Conservation (phyloP, 2,113 vertebrate species). For the Nothoprocta perdicaria region DNA sequence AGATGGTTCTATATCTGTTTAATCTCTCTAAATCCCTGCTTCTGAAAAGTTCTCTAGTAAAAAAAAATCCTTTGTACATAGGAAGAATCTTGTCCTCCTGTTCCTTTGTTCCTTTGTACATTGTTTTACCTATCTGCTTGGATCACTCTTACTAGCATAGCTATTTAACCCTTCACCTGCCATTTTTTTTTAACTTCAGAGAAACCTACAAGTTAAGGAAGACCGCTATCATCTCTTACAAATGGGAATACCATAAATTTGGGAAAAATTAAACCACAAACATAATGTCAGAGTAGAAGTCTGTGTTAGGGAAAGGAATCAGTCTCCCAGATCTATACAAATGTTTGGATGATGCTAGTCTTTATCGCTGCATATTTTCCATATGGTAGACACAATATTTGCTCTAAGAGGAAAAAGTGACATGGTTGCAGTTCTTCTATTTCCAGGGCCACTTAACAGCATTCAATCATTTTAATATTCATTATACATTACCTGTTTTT, state of each 20-base stretch:
- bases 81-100: too few species aligned
- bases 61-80: neutral
- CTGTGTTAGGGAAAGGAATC: neutral
- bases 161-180: neutral
- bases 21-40: neutral
- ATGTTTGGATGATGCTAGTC: neutral
- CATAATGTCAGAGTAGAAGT: neutral
- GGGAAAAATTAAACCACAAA: neutral
- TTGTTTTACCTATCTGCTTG: neutral
- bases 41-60: neutral
- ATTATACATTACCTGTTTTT: neutral
- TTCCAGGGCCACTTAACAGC: neutral
- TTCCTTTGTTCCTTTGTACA: neutral
- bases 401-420: neutral
- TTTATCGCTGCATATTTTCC: neutral
- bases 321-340: neutral
- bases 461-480: neutral
- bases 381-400: neutral
- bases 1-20: neutral
- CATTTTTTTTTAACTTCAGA: neutral
- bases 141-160: neutral
- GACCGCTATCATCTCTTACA: neutral
- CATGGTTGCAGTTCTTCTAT: neutral
- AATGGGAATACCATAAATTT: neutral
- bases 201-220: neutral